Percentiles rank a stretch among this genome's conserved stretches.
phyloP scores from a whole-genome alignment of 2,888 invertebrate species.

The Caenorhabditis drosophilae region DNA sequence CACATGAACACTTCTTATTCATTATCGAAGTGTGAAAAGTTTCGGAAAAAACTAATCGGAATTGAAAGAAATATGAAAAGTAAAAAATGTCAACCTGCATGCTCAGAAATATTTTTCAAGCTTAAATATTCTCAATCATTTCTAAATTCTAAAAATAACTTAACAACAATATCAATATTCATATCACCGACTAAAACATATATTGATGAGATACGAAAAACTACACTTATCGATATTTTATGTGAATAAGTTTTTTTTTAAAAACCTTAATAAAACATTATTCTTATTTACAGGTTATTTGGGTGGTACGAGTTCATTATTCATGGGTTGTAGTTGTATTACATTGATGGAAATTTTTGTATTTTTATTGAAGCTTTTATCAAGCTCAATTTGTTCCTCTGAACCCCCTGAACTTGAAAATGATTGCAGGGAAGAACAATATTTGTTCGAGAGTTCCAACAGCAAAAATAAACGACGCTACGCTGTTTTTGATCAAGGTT shows the following conservation, averaged over 20 bases:
- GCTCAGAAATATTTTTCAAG: conserved; percentile 15
- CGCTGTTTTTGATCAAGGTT: conserved; percentile 20
- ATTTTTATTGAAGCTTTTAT: conserved; percentile 46
- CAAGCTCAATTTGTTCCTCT: conserved; percentile 22
- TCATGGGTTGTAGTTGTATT: conserved; percentile 53
- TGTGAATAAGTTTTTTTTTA: conserved; percentile 22
- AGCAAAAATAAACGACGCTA: conserved; percentile 19
- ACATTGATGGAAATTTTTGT: conserved; percentile 54
- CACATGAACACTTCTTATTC: conserved; percentile 8
- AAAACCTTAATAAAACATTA: background rate
- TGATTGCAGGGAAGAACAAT: conserved; percentile 16
- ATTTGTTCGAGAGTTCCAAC: conserved; percentile 25
- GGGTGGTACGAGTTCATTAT: conserved; percentile 49
- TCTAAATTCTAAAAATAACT: conserved; percentile 1
- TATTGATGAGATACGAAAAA: conserved; percentile 21
- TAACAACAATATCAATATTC: conserved; percentile 10
- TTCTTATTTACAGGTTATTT: conserved; percentile 24
- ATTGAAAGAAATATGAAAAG: conserved; percentile 3
- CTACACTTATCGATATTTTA: conserved; percentile 34
- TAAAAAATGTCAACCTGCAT: conserved; percentile 12
- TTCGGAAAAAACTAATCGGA: conserved; percentile 7
- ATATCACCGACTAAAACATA: conserved; percentile 9
- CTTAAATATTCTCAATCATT: conserved; percentile 9
- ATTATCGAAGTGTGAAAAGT: conserved; percentile 7
- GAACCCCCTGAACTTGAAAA: conserved; percentile 29